Evolutionary conservation across 2,797 vertebrate genomes (phyloP).

Genomic region (Cottoperca gobio): DNA sequence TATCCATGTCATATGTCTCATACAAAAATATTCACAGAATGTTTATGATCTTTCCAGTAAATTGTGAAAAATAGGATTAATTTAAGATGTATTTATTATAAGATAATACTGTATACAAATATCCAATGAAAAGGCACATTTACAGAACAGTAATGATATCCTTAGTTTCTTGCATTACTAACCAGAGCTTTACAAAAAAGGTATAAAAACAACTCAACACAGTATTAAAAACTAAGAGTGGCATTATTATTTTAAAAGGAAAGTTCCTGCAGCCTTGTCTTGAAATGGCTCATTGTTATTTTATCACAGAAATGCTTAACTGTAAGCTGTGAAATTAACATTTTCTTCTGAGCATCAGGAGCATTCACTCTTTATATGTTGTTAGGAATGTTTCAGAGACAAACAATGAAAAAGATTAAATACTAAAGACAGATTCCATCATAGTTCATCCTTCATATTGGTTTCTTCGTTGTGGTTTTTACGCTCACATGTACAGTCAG

Average conservation of each 20-base stretch:
- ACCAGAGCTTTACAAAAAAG: constrained; percentile 28
- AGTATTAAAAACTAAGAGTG: constrained; percentile 7
- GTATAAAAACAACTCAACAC: constrained; percentile 6
- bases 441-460: constrained; percentile 69
- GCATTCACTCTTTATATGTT: neutral
- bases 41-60: neutral
- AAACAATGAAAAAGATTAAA: neutral
- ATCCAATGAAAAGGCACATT: constrained; percentile 32
- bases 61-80: constrained; percentile 23
- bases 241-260: neutral
- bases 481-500: constrained; percentile 55
- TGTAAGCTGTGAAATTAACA: constrained; percentile 6
- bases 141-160: constrained; percentile 7
- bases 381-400: constrained; percentile 17
- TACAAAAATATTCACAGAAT: neutral
- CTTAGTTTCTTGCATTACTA: neutral
- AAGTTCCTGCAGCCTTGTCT: neutral
- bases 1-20: too few relatives aligned
- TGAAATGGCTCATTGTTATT: neutral
- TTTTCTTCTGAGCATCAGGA: constrained; percentile 3
- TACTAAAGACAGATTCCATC: constrained; percentile 13
- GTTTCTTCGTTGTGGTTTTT: neutral
- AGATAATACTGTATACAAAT: constrained; percentile 2
- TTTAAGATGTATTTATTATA: constrained; percentile 5
- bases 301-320: neutral